Base-by-base conservation (phyloP, 1,140 invertebrate genomes). In the Brachionus asplanchnoidis region DNA sequence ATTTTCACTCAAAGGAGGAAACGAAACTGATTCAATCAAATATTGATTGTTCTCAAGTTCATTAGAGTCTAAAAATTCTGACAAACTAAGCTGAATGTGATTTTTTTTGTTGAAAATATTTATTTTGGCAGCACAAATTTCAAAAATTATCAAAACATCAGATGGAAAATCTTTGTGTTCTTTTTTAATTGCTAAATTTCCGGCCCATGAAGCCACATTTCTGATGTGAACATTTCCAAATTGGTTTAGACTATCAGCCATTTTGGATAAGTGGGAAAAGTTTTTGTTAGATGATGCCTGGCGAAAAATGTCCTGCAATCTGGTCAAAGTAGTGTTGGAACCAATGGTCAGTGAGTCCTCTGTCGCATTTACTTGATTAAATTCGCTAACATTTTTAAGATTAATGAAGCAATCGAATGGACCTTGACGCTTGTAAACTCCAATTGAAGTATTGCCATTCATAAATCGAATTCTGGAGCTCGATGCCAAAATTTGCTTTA, bases 161-260 rank as follows among this genome's bases (percentile, higher is more conserved):
- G 94, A 95, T 1, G 93, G 93, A 87, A 95, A 95, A 85, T 93
- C 92, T 1, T 89, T 89, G 86, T 93, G 90, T 7, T 88, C 86
- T 85, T 94, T 92, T 88, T 95, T 95, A 84, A 94, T 91, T 89
- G 93, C 93, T 65, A 95, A 88, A 87, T 95, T 95, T 42, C 94
- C 94, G 53, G 93, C 94, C 85, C 95, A 88, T 36, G 82, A 7
- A 92, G 93, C 84, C 8, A 42, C 36, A 73, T 83, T 78, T 32
- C 84, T 20, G 12, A 85, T 36, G 40, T 60, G 56, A 32, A 50
- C n/a, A 65, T 80, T 60, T 28, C 53, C 84, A n/a, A 85, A 11
- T 53, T 20, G 42, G 14, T 85, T 40, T 26, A 85, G 12, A 46
- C n/a, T 9, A 17, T 85, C 53, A 32, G 44, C 77, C 77, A 85